A percentile compares a stretch with the other conserved stretches of the same genome.
Conservation (phyloP, 2,888 invertebrate genomes). For the Cactoblastis cactorum region DNA sequence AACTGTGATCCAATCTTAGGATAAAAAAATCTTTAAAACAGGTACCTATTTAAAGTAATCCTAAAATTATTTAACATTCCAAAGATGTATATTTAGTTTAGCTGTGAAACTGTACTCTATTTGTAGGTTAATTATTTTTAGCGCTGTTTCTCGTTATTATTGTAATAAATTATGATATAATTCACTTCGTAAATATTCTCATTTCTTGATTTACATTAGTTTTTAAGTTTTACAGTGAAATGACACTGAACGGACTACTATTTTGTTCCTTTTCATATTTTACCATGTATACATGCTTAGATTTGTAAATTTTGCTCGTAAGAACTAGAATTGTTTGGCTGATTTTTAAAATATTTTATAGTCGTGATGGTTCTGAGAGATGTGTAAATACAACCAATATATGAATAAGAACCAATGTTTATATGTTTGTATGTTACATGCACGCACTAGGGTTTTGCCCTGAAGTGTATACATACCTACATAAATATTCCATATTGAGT, state of each 20-base stretch:
- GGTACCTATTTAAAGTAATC: slow-evolving; percentile 8
- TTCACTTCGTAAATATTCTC: too few relatives aligned
- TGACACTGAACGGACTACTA: neutral
- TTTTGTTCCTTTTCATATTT: neutral
- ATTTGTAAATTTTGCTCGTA: neutral
- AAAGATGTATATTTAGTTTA: neutral
- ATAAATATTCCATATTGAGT: too few relatives aligned
- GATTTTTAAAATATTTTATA: neutral
- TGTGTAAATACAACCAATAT: neutral
- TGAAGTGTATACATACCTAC: too few relatives aligned
- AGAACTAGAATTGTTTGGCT: neutral
- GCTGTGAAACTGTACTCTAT: neutral
- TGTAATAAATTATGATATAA: too few relatives aligned
- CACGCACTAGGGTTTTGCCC: too few relatives aligned
- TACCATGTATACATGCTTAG: neutral
- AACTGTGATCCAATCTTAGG: slow-evolving; percentile 27
- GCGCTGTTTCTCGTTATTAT: neutral
- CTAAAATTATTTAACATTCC: slow-evolving; percentile 5
- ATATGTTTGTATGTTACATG: too few relatives aligned
- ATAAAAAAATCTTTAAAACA: slow-evolving; percentile 1
- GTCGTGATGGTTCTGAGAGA: neutral
- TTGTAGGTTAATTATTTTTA: neutral
- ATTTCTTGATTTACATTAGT: neutral
- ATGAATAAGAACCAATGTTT: neutral
- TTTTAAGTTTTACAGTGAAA: neutral